A percentile compares a stretch with the other conserved stretches of the same genome.
phyloP scores from a whole-genome alignment of 2,113 vertebrate species.

The Lonchura striata region DNA sequence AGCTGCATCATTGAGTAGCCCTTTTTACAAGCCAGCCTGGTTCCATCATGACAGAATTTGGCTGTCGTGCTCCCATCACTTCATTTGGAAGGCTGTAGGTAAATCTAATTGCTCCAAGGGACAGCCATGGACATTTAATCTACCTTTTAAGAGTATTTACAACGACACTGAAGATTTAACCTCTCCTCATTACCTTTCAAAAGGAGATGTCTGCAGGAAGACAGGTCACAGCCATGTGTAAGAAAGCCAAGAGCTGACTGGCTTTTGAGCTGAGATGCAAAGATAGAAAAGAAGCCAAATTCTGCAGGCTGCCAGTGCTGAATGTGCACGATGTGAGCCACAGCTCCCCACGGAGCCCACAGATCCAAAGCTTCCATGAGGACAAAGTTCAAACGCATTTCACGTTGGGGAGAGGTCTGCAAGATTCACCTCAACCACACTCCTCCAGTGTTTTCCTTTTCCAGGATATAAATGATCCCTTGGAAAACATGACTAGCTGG shows the following conservation, averaged over 20 bases:
- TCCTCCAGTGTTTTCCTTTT: neutral
- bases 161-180: neutral
- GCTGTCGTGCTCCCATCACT: neutral
- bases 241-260: neutral
- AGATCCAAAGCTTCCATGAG: neutral
- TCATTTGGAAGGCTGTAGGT: neutral
- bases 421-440: neutral
- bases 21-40: neutral
- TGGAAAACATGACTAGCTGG: neutral
- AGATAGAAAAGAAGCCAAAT: neutral
- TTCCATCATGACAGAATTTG: neutral
- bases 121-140: neutral
- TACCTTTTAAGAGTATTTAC: conserved; percentile 8
- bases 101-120: neutral
- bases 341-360: neutral
- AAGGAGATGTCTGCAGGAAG: neutral
- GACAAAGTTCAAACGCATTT: neutral
- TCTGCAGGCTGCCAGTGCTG: neutral
- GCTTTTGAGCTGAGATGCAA: neutral
- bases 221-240: neutral
- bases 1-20: neutral
- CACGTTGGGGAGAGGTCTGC: neutral
- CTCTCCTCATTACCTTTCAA: neutral
- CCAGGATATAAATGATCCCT: neutral
- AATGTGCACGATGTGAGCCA: neutral